Evolutionary conservation across 2,113 vertebrate species (phyloP).

Genomic region (Eurypyga helias): DNA sequence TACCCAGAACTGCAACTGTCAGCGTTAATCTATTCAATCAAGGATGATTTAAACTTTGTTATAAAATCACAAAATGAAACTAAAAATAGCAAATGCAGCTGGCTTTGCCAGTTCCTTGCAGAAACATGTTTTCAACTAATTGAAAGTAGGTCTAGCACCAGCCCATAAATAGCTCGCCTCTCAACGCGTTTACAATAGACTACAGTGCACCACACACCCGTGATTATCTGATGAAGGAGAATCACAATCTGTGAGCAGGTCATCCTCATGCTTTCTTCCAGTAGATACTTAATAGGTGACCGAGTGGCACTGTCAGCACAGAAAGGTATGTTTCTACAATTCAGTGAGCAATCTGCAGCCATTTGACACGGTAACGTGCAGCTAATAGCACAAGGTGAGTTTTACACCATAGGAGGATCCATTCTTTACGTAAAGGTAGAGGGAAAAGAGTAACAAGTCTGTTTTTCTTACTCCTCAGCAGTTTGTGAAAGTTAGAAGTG

Average conservation of each 20-base stretch:
- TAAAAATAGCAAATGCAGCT: slow-evolving; percentile 2
- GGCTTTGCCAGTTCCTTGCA: neutral
- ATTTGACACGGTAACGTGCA: neutral
- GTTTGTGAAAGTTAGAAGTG: neutral
- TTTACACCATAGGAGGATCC: neutral
- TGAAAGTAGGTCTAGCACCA: neutral
- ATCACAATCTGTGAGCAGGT: neutral
- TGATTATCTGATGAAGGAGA: neutral
- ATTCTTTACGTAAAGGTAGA: neutral
- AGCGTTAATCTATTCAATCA: neutral
- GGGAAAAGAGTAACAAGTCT: neutral
- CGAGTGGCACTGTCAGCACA: neutral
- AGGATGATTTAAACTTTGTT: neutral
- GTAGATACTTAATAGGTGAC: neutral
- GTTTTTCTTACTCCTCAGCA: neutral
- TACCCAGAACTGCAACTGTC: neutral
- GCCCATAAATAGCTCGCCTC: neutral
- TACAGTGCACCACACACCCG: neutral
- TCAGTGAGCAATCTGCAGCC: neutral
- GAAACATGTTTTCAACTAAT: neutral
- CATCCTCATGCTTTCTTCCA: neutral
- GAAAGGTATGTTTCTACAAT: neutral
- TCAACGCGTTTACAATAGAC: neutral
- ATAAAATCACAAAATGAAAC: neutral
- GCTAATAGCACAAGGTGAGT: neutral